Base-by-base conservation (phyloP, 2,888 invertebrate genomes). In the Baccha elongata region DNA sequence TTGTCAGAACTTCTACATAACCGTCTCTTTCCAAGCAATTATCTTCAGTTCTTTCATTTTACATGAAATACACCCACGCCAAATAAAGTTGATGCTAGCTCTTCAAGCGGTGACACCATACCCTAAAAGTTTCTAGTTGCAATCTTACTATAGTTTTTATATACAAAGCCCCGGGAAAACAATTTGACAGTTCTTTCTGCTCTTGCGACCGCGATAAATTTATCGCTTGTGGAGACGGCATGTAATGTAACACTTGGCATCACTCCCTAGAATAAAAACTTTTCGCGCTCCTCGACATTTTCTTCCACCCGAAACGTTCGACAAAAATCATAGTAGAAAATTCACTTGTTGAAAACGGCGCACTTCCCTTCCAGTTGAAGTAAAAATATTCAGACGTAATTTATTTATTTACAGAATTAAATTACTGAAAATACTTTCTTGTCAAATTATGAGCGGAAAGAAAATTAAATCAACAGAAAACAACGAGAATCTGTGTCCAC, bases 401-500 rank as follows among this genome's bases (percentile, higher is more conserved):
- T 67, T 46, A 50, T 68, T 58, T 46, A 62, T 37, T 65, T 60
- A 64, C 15, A 40, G 26, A 42, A 58, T 23, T 58, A 48, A 23
- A 58, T 21, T 46, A 35, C 15, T 11, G 32, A 35, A 65, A 44
- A 44, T 15, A 15, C 15, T 71, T 72, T 67, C 53, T 71, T 62
- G 48, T 81, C 75, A 87, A 87, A 87, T 86, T 86, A 88, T 90
- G 89, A 89, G 88, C 85, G 86, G 85, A 73, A 88, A 87, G 73
- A 88, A 88, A 72, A 84, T 86, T 48, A 88, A 87, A 83, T 80
- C 74, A 71, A 85, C 84, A 13, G 87, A 88, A 85, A 89, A 90
- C 83, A 88, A 89, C 87, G 90, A 90, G 83, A 90, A 90, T 86
- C 86, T 89, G 85, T 90, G 89, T 84, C 90, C 90, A 48, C 85